Evolutionary conservation across 2,888 invertebrate genomes (phyloP), one percentile per base, ranked within the genome.

Genomic region (Ptychoptera albimana): DNA sequence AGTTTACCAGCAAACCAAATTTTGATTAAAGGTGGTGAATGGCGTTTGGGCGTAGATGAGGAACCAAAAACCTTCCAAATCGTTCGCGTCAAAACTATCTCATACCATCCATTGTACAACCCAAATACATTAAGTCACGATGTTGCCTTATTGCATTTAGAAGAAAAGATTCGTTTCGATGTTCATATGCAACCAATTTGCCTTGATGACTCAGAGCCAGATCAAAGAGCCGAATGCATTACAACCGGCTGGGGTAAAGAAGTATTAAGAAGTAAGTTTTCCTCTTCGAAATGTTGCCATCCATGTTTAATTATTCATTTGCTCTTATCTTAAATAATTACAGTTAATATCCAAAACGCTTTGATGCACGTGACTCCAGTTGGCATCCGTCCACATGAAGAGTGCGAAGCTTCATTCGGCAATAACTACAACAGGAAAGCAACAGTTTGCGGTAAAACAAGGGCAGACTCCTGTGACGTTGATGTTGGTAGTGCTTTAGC

Each of bases 181-280:
- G 73, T 75, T 49, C 83, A 86, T 53, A 75, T 88, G 42, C 78
- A 77, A 53, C 76, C 79, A 0, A 76, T 87, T 37, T 87, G 87
- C 55, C 63, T 86, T 38, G 75, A 78, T 48, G 73, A 74, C 0
- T 53, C 59, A 50, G 60, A 60, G 2, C 67, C 69, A 0, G 16
- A 16, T 16, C 34, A 34, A n/a, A n/a, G 8, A n/a, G 15, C 16
- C 34, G 12, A 34, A n/a, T 87, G 87, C 51, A 74, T 84, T 7
- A 77, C 80, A 1, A 83, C 85, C 43, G 87, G 87, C 41, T 88
- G 86, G 85, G 86, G 86, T 51, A 84, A 86, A 60, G 71, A 73
- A 50, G 78, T 82, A 6, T 59, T 87, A 42, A 77, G 79, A 74
- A 74, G 86, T 87, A 67, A 73, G 72, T 51, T 16, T 8, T 32